These are phyloP conservation scores for Genyomyrus donnyi DNA, from an alignment of 2,113 vertebrate genomes.

Conservation along the genomic window DNA sequence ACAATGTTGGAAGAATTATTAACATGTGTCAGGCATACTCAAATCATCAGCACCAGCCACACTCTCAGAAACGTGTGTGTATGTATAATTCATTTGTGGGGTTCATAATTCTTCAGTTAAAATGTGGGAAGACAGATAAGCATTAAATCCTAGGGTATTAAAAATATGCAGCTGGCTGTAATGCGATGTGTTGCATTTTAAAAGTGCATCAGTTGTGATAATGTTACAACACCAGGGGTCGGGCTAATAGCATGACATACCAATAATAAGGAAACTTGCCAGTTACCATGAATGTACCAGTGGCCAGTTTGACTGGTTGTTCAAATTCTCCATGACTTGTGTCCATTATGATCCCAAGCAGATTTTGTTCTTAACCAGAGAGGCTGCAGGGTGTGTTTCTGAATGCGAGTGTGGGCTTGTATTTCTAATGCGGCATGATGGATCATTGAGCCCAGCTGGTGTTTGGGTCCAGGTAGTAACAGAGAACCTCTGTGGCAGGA, in stretches of 20 bases:
- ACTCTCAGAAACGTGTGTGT: neutral
- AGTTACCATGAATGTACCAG: neutral
- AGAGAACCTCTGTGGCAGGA: neutral
- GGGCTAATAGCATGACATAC: neutral
- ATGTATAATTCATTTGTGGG: neutral
- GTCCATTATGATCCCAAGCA: neutral
- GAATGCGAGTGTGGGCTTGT: neutral
- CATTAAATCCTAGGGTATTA: neutral
- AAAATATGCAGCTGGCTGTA: neutral
- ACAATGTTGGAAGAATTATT: neutral
- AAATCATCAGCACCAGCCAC: neutral
- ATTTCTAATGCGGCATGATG: neutral
- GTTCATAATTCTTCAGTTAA: neutral
- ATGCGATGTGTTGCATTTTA: neutral
- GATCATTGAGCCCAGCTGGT: neutral
- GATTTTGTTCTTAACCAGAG: neutral
- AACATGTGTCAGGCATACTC: neutral
- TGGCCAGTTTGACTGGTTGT: neutral
- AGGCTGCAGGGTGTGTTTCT: neutral
- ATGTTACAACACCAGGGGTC: neutral
- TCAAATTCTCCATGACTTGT: neutral
- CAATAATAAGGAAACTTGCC: neutral
- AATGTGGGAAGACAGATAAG: neutral
- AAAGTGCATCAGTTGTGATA: neutral
- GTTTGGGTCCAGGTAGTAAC: neutral